These are phyloP conservation scores for Meloidogyne hapla DNA, from an alignment of 1,140 invertebrate species.

Conservation along the genomic window DNA sequence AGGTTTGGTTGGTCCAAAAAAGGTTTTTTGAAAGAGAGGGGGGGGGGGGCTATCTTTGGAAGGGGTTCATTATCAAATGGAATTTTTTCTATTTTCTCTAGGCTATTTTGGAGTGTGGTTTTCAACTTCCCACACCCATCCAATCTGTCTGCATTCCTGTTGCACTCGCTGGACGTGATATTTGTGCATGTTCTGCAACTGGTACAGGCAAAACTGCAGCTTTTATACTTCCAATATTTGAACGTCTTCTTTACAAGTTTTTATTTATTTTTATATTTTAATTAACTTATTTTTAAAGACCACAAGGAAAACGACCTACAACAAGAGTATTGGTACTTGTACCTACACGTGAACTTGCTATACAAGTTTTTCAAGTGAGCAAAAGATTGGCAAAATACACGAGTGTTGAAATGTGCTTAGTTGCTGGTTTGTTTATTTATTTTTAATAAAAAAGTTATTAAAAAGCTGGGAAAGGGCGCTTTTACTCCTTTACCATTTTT, in stretches of 20 bases:
- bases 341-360: constrained; percentile 84
- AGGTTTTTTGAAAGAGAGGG: constrained; percentile 1
- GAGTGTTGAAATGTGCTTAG: constrained; percentile 67
- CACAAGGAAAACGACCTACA: constrained; percentile 69
- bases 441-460: neutral
- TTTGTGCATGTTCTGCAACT: constrained; percentile 93
- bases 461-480: too few species aligned
- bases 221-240: constrained; percentile 94
- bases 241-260: constrained; percentile 79
- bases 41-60: too few species aligned
- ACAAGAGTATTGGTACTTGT: constrained; percentile 88
- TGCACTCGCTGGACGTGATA: constrained; percentile 82
- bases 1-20: neutral
- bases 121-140: constrained; percentile 90
- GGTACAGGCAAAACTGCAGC: constrained; percentile 96
- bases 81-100: constrained; percentile 59
- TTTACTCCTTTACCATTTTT: too few species aligned
- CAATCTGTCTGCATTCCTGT: constrained; percentile 90
- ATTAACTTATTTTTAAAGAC: constrained; percentile 32
- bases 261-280: neutral
- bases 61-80: too few species aligned
- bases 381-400: constrained; percentile 85
- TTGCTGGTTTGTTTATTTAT: constrained; percentile 65
- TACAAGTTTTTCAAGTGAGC: constrained; percentile 73
- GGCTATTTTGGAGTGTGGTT: constrained; percentile 82